Base-by-base conservation (phyloP, 2,797 vertebrate genomes). In the Pyrocephalus nanus region DNA sequence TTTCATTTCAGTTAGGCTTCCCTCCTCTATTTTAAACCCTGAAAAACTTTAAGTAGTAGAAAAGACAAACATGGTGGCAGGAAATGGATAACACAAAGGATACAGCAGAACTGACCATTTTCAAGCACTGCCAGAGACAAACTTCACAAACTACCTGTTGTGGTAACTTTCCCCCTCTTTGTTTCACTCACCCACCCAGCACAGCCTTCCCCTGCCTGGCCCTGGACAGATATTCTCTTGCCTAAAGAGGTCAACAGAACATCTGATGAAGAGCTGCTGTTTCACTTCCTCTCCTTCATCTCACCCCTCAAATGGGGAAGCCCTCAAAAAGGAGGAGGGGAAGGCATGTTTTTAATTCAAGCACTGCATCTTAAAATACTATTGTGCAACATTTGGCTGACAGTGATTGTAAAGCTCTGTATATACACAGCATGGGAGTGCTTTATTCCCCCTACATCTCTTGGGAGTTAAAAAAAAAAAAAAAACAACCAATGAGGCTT, bases 241-340 rank as follows among this genome's bases (percentile, higher is more conserved):
- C 26, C 47, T 60, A 36, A 36, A 72, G 32, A 84, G 17, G 9
- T 21, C 5, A 66, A 42, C 22, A 72, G 26, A 90, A 66, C 54
- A 75, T 78, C 90, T 88, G 73, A 93, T 7, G 40, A 71, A 29
- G 66, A 90, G 65, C 22, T 69, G 71, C 69, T 50, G 40, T 86
- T 92, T 91, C 88, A 92, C 80, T 92, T 87, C 91, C 93, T 74
- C 66, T 81, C 69, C 66, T 86, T 61, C 72, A 60, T 81, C 38
- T 32, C 51, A 48, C 21, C 29, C 47, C 67, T 66, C 81, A 89
- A 95, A 90, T 4, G n/a, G 34, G 67, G 60, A 96, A 95, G 65
- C 26, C 57, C 65, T 81, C 42, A 29, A 73, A 43, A 36, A 3
- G 10, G 42, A 32, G 74, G 64, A 87, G 7, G 71, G 40, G 29